Percentiles rank a stretch among this genome's conserved stretches.
phyloP scores from a whole-genome alignment of 1,140 invertebrate species.

The Rhopalosiphum padi region DNA sequence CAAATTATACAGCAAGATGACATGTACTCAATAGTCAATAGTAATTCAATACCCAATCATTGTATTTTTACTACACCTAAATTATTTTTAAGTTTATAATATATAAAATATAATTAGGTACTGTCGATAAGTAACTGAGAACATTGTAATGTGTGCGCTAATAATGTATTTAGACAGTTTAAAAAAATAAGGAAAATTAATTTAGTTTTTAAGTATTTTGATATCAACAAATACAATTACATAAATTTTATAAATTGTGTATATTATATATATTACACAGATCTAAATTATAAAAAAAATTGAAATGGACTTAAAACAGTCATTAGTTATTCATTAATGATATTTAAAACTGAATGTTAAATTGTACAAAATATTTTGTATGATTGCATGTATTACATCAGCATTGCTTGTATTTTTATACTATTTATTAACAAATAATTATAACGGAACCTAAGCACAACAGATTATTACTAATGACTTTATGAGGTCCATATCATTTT shows the following conservation, averaged over 20 bases:
- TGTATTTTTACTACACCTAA: no score
- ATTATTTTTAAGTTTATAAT: background rate
- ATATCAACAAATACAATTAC: background rate
- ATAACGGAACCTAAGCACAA: background rate
- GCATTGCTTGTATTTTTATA: background rate
- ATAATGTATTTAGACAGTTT: background rate
- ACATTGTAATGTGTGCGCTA: background rate
- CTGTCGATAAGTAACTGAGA: background rate
- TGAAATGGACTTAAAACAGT: background rate
- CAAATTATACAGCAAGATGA: no score
- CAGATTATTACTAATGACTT: background rate
- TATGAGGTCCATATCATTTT: background rate
- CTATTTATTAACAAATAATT: background rate
- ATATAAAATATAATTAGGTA: background rate
- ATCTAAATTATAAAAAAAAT: background rate
- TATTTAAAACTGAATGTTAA: background rate
- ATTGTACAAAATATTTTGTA: background rate
- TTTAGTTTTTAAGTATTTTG: background rate
- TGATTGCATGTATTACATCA: background rate
- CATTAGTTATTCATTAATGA: background rate
- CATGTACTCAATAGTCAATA: no score
- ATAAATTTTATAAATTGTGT: no score
- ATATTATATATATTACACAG: background rate
- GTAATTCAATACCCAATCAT: no score
- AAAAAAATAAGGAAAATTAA: background rate